Conservation (phyloP, 2,797 vertebrate species). For the Graptemys geographica region DNA sequence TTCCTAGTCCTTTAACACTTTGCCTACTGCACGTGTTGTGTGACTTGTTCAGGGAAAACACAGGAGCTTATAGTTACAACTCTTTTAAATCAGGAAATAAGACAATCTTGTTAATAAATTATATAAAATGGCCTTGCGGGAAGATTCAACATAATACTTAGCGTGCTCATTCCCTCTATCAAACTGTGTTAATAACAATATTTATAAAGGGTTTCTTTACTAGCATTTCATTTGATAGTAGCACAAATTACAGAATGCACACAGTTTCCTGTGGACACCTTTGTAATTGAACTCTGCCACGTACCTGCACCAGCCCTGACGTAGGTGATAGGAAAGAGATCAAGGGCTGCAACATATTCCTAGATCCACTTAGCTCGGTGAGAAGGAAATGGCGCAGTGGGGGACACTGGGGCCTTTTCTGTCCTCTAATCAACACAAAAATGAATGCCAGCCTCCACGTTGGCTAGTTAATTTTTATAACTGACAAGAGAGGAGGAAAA, state of each 20-base stretch:
- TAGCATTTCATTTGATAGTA: constrained; percentile 40
- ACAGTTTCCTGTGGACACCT: constrained; percentile 57
- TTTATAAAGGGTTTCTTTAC: constrained; percentile 42
- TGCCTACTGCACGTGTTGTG: constrained; percentile 81
- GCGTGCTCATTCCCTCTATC: constrained; percentile 38
- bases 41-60: constrained; percentile 73
- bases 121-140: constrained; percentile 68
- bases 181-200: constrained; percentile 38
- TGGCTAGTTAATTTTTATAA: constrained; percentile 40
- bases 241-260: constrained; percentile 1
- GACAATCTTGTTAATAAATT: constrained; percentile 72
- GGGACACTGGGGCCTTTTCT: neutral
- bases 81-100: constrained; percentile 74
- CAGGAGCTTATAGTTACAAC: constrained; percentile 73
- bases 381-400: neutral
- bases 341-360: constrained; percentile 49
- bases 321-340: constrained; percentile 50
- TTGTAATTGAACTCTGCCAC: constrained; percentile 42
- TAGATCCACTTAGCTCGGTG: neutral
- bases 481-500: neutral
- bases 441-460: neutral
- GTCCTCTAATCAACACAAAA: neutral
- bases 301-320: constrained; percentile 32
- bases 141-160: constrained; percentile 63
- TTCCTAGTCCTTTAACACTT: constrained; percentile 87